Percentiles rank a stretch among this genome's conserved stretches.
Evolutionary conservation across 2,888 invertebrate species (phyloP).

Genomic region (Silvanus unidentatus): DNA sequence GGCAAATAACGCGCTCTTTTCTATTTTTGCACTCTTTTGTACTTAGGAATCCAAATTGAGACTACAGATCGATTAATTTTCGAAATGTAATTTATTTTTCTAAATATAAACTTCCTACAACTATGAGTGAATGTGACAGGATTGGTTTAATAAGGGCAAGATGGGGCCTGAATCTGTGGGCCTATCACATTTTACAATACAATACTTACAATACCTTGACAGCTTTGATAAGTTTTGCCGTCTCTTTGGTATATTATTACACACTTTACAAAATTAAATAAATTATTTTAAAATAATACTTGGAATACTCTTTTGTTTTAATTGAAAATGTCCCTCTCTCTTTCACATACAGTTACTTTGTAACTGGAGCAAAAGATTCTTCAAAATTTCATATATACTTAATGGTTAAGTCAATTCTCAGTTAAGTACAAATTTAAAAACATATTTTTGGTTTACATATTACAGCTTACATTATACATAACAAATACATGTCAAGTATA

Average conservation of each 20-base stretch:
- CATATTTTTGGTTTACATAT: too few relatives aligned
- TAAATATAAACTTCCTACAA: conserved; percentile 48
- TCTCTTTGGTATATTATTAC: conserved; percentile 49
- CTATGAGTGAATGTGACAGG: conserved; percentile 49
- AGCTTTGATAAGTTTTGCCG: conserved; percentile 39
- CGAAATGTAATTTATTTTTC: conserved; percentile 42
- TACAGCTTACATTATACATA: too few relatives aligned
- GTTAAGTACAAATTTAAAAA: too few relatives aligned
- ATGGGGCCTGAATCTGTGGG: conserved; percentile 45
- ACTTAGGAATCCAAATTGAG: too few relatives aligned
- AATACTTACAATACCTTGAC: conserved; percentile 42
- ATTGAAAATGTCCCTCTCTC: too few relatives aligned
- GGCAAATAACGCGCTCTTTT: too few relatives aligned
- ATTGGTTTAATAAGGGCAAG: conserved; percentile 40
- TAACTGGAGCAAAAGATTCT: not conserved
- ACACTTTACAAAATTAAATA: conserved; percentile 43
- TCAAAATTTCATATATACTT: conserved; percentile 18
- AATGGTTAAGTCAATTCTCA: conserved; percentile 4
- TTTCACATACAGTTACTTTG: too few relatives aligned
- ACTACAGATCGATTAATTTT: not conserved
- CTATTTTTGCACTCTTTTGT: too few relatives aligned
- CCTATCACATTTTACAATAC: conserved; percentile 49
- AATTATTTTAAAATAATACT: conserved; percentile 25
- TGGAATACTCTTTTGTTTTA: not conserved
- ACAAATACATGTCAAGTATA: conserved; percentile 2